Base-by-base conservation (phyloP, 2,113 vertebrate species). In the Struthio camelus region DNA sequence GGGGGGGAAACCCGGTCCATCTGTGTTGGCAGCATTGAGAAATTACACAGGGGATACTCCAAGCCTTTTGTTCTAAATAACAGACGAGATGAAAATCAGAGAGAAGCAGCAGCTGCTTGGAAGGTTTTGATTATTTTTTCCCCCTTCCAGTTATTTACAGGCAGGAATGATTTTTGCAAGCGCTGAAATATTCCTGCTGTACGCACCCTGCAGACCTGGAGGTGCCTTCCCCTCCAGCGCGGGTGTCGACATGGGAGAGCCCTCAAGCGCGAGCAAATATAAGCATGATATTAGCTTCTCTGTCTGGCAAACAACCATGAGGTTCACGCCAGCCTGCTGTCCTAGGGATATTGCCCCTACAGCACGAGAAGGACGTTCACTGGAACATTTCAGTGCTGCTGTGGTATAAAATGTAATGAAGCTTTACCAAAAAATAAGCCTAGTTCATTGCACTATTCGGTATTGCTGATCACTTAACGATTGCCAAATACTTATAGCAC, bases 31-130 rank as follows among this genome's bases (percentile, higher is more conserved):
- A 44, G 1, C 11, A 0, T 0, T 2, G 15, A 38, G 48, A 14
- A 0, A 5, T 50, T 69, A 42, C 25, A 14, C 1, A 1, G 44
- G 62, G 25, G 34, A 6, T 25, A 32, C 17, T 65, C n/a, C 25
- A 1, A 0, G 54, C 27, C 42, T 79, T 94, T 56, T 65, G 28
- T 17, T 89, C 62, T 27, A 0, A 0, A 4, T 44, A 25, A 62
- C 0, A 8, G 42, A 11, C 0, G 0, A 66, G 50, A 75, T 84
- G 82, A 61, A 58, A 12, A 58, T 58, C 10, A 1, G 65, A 61
- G 66, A 36, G 73, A 79, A 0, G 9, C 18, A 65, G 79, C 83
- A 79, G 84, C 65, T 58, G n/a, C 16, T 23, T 22, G 62, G 71
- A 42, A 72, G 27, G 50, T 14, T 76, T 88, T 34, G 23, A 2